Percentiles rank a stretch among this genome's conserved stretches.
Evolutionary conservation across 2,888 invertebrate genomes (phyloP).

Genomic region (Ariolimax columbianus): DNA sequence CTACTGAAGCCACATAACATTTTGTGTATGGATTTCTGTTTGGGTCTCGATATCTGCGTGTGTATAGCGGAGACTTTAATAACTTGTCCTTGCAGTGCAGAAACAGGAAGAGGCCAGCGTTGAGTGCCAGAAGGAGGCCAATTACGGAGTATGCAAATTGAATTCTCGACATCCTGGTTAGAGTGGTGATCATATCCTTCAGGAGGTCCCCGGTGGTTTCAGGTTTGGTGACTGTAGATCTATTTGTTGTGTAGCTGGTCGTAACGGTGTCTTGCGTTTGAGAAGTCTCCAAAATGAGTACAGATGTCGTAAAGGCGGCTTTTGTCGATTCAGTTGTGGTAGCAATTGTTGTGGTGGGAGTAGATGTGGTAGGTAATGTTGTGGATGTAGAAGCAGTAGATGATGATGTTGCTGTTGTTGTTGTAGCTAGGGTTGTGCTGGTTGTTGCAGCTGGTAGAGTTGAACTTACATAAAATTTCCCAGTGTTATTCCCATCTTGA

Average conservation of each 20-base stretch:
- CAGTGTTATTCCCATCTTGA: not conserved
- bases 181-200: not conserved
- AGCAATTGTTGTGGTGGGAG: constrained; percentile 41
- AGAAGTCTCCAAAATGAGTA: not conserved
- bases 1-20: constrained; percentile 68
- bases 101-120: constrained; percentile 75
- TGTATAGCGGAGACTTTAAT: constrained; percentile 40
- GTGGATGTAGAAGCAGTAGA: constrained; percentile 20
- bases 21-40: constrained; percentile 42
- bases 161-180: constrained; percentile 67
- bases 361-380: constrained; percentile 45
- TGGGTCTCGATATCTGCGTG: constrained; percentile 43
- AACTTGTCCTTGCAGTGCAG: constrained; percentile 73
- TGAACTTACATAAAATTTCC: not conserved
- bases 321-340: not conserved
- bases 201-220: not conserved
- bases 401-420: not conserved
- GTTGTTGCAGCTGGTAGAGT: constrained; percentile 41
- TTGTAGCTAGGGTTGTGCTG: not conserved
- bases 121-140: constrained; percentile 74
- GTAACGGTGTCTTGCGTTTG: not conserved
- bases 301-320: constrained; percentile 2
- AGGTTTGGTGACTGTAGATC: not conserved
- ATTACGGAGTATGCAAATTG: constrained; percentile 79
- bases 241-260: not conserved